These are phyloP conservation scores for Halesus radiatus DNA, from an alignment of 1,140 invertebrate genomes.

Conservation along the genomic window DNA sequence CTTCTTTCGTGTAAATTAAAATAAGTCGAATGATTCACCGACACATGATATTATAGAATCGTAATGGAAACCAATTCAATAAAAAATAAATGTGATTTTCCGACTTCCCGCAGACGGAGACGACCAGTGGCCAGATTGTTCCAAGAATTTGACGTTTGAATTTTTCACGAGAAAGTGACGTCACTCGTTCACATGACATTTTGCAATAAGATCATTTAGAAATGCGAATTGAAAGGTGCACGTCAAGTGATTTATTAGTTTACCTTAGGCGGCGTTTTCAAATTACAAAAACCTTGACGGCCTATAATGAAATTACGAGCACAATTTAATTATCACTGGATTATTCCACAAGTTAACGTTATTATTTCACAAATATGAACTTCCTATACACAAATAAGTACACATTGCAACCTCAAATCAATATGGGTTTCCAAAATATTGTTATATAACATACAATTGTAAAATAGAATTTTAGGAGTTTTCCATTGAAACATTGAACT, in stretches of 20 bases:
- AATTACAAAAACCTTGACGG: conserved; percentile 16
- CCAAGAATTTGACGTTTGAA: conserved; percentile 8
- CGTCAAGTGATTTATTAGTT: not conserved
- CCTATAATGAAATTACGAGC: conserved; percentile 2
- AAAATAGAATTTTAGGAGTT: not conserved
- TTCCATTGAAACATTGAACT: not conserved
- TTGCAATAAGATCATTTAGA: not conserved
- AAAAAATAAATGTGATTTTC: too few species aligned
- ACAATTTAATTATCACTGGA: not conserved
- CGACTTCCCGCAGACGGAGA: too few species aligned
- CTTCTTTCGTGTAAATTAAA: too few species aligned
- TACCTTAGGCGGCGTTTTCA: conserved; percentile 23
- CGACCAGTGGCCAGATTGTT: not conserved
- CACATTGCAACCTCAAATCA: conserved; percentile 22
- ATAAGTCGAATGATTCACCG: too few species aligned
- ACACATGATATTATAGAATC: too few species aligned
- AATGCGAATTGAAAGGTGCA: conserved; percentile 7
- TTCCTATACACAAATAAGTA: not conserved
- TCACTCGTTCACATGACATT: conserved; percentile 10
- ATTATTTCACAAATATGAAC: conserved; percentile 6
- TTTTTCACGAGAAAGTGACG: conserved; percentile 19
- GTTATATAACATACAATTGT: conserved; percentile 45
- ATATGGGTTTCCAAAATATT: conserved; percentile 43
- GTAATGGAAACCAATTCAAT: too few species aligned
- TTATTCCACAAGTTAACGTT: conserved; percentile 10